Evolutionary conservation across 2,113 vertebrate species (phyloP), one percentile per base, ranked within the genome.

Genomic region (Oostethus manadensis): DNA sequence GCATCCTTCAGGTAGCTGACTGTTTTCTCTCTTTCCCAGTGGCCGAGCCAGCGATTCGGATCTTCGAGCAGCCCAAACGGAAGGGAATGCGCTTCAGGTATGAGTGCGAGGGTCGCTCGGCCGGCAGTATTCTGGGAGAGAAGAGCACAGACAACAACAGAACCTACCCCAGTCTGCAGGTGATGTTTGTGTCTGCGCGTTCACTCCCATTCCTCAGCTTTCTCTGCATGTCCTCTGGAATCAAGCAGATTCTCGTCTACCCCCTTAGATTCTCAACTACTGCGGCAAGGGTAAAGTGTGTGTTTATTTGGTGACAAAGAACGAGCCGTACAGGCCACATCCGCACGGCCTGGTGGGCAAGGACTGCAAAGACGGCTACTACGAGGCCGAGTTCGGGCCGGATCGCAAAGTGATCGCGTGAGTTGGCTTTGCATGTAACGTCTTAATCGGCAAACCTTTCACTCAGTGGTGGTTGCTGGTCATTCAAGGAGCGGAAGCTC

Each of bases 71-170:
- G 74, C 97, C 97, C 68, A 91, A 93, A 72, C 96, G 96, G 77
- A 90, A 96, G 73, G 96, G 97, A 18, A 98, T 98, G 97, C 94
- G 97, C 59, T 99, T 98, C 84, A 89, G 97, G 61, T 99, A 99
- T 83, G 94, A 96, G 77, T 98, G 95, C 56, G 97, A 99, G 81
- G 97, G 97, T 10, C 92, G 97, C 51, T 98, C 94, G 0, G 97
- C 97, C 1, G 97, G 97, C 47, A 99, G 97, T 88, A 99, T 99
- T 85, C 95, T 94, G 0, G 97, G 97, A 40, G 93, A 97, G 51
- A 93, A 87, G 83, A 97, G 93, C 76, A 93, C 93, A 0, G 96
- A 99, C 46, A 97, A 94, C 89, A 97, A 93, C 82, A 90, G 95
- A 70, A 94, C 95, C 0, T 98, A 95, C 87, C 95, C 96, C 13